Percentiles rank a stretch among this genome's conserved stretches.
Conservation (phyloP, 2,113 vertebrate genomes). For the Mustela lutreola region DNA sequence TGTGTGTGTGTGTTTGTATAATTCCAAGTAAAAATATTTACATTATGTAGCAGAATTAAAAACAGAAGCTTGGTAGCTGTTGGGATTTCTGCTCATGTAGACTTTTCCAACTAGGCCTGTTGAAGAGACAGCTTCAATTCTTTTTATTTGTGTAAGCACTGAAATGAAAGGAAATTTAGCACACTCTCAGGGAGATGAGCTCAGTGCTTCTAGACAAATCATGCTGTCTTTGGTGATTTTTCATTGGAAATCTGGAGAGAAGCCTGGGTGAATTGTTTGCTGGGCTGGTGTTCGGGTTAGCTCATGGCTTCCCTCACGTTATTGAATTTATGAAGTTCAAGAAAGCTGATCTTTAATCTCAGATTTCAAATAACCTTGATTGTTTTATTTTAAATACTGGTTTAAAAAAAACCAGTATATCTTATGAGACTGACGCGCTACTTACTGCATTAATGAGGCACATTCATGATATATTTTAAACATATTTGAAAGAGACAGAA, state of each 20-base stretch:
- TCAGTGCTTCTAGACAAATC: conserved; percentile 70
- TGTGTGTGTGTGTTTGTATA: background rate
- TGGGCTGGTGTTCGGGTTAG: rapidly evolving
- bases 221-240: conserved; percentile 73
- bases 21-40: conserved; percentile 2
- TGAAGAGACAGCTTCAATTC: background rate
- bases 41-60: background rate
- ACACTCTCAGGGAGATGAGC: conserved; percentile 72
- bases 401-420: conserved; percentile 1
- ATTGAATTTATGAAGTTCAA: background rate
- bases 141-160: conserved; percentile 24
- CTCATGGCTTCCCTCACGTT: background rate
- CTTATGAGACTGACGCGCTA: background rate
- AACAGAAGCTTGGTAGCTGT: background rate
- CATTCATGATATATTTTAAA: conserved; percentile 8
- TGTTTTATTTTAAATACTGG: background rate
- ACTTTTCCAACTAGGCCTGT: background rate
- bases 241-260: conserved; percentile 59
- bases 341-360: background rate
- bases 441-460: too few relatives aligned
- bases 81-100: background rate
- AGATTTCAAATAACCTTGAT: conserved; percentile 11
- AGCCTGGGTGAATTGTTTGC: background rate
- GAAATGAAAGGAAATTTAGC: conserved; percentile 77
- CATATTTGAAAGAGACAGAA: conserved; percentile 21